Conservation (phyloP, 1,140 invertebrate species). For the Cheumatopsyche charites region DNA sequence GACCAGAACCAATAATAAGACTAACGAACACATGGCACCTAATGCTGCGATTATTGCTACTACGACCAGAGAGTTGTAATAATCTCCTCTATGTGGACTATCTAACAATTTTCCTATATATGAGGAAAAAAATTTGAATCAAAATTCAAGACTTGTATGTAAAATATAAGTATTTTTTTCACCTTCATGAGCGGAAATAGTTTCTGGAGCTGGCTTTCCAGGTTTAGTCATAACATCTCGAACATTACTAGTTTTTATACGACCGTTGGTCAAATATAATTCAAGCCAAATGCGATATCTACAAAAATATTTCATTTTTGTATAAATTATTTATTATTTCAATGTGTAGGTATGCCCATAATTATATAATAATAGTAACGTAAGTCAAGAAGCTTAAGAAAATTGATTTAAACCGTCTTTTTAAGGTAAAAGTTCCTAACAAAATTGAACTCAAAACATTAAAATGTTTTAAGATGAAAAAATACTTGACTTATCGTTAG, state of each 20-base stretch:
- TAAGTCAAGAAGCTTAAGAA: too few species aligned
- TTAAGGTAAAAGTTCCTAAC: too few species aligned
- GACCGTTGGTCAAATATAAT: constrained; percentile 86
- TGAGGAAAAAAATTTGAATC: constrained; percentile 27
- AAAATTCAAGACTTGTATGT: not conserved
- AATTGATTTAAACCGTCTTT: too few species aligned
- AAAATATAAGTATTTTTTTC: constrained; percentile 12
- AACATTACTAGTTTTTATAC: constrained; percentile 87
- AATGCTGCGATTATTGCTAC: constrained; percentile 86
- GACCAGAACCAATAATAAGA: constrained; percentile 79
- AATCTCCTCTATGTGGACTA: constrained; percentile 68
- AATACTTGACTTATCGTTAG: too few species aligned
- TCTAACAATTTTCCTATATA: constrained; percentile 69
- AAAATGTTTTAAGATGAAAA: too few species aligned
- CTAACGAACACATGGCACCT: constrained; percentile 78
- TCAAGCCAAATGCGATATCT: constrained; percentile 87
- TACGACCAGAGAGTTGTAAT: constrained; percentile 85
- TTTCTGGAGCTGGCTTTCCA: constrained; percentile 62
- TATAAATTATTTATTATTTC: constrained; percentile 13
- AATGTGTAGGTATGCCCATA: too few species aligned
- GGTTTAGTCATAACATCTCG: constrained; percentile 86
- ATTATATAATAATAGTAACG: constrained; percentile 5
- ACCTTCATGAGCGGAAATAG: constrained; percentile 63
- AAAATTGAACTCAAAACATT: too few species aligned
- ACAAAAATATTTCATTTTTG: constrained; percentile 37